Evolutionary conservation across 2,797 vertebrate species (phyloP), one percentile per base, ranked within the genome.

Genomic region (Platalea minor): DNA sequence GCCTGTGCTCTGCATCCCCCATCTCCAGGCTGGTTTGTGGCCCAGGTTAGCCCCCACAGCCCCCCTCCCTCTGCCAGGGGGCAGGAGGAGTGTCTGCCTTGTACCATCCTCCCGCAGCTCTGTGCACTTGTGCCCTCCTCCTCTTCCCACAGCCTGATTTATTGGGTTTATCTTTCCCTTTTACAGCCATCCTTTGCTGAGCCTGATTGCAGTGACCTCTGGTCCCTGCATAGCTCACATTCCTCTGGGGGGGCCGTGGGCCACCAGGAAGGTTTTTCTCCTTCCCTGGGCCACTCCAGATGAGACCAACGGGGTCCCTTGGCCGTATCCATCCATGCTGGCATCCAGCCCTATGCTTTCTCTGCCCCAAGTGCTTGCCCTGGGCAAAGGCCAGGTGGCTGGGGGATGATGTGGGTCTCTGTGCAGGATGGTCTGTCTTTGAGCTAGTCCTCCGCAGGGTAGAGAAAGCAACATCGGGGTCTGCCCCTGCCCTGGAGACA

Each of bases 181-280:
- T 94, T 84, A 80, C 79, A 92, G 88, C 41, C 5, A 1, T 63
- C 21, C 33, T 80, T 70, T n/a, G 8, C 88, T 28, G 65, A 3
- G 57, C 94, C 65, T 91, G 78, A 81, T 93, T 83, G 39, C 17
- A 0, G 73, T 87, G 97, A 95, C 96, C 97, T 80, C 17, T 54
- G 53, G 95, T 93, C 91, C 79, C 90, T 24, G 72, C 97, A 95
- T 97, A 85, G 85, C 11, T 95, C 1, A 2, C 91, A 97, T 98
- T 98, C 97, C 51, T 97, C 48, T 3, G 72, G 7, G 46, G 51
- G 59, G 21, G 29, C 12, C 10, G 2, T 0, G 4, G 75, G 43
- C 56, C 79, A 64, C 60, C 0, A 0, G 67, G 67, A 78, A 67
- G 70, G 68, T 41, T 11, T 86, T 92, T 54, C 10, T 92, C 39